A percentile compares a stretch with the other conserved stretches of the same genome.
Conservation (phyloP, 2,888 invertebrate species). For the Lepetodrilus schrolli region DNA sequence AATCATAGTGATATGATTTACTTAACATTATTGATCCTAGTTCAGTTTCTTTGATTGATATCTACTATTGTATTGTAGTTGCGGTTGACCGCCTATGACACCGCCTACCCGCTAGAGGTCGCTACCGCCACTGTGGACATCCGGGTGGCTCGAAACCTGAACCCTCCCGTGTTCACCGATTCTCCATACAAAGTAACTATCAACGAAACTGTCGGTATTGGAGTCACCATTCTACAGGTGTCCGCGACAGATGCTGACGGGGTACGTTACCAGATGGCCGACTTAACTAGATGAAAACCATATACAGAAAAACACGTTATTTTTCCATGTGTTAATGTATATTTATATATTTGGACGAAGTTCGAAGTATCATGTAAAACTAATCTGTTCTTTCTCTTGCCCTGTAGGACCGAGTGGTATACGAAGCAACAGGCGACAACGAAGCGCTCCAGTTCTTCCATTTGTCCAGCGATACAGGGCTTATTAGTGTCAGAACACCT, state of each 20-base stretch:
- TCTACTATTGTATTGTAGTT: conserved; percentile 47
- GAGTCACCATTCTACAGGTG: conserved; percentile 51
- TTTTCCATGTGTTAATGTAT: no score
- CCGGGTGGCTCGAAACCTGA: conserved; percentile 53
- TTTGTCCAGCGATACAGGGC: conserved; percentile 57
- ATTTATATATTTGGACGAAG: no score
- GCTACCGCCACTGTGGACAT: conserved; percentile 62
- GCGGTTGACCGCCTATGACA: conserved; percentile 56
- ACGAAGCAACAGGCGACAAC: conserved; percentile 46
- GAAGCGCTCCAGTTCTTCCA: conserved; percentile 57
- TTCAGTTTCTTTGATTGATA: no score
- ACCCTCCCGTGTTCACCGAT: conserved; percentile 48
- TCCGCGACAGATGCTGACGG: conserved; percentile 56
- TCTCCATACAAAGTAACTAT: conserved; percentile 50
- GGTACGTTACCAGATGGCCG: conserved; percentile 46
- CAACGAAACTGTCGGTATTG: conserved; percentile 54
- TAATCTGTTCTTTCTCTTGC: no score
- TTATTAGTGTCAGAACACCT: conserved; percentile 50
- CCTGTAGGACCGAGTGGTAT: conserved; percentile 57
- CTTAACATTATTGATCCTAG: no score
- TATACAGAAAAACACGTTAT: no score
- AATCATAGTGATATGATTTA: no score
- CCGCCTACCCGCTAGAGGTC: conserved; percentile 51
- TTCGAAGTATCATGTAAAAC: no score
- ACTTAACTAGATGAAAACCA: no score